phyloP scores from a whole-genome alignment of 2,113 vertebrate genomes.

The Morone saxatilis region DNA sequence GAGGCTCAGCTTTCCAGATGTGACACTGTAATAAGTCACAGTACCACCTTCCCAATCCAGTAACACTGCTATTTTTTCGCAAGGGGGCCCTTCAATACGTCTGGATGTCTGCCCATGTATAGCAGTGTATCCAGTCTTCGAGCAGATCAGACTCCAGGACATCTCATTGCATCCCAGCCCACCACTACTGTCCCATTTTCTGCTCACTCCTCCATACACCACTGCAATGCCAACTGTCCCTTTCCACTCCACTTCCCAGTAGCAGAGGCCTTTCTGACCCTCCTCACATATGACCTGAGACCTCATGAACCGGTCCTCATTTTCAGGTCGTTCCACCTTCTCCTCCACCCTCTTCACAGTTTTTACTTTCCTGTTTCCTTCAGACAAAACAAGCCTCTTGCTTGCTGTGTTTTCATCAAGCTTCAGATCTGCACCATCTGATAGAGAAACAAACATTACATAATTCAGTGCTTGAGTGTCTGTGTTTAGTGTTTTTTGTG shows the following conservation, averaged over 20 bases:
- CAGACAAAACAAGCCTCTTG: constrained; percentile 33
- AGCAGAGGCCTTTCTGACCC: constrained; percentile 12
- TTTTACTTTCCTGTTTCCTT: constrained; percentile 9
- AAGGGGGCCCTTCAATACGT: accelerated
- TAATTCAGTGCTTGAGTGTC: not conserved
- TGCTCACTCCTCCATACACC: not conserved
- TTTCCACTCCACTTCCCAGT: constrained; percentile 60
- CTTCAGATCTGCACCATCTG: constrained; percentile 60
- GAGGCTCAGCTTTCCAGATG: not conserved
- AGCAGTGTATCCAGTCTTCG: accelerated
- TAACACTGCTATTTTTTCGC: constrained; percentile 31
- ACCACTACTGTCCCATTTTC: not conserved
- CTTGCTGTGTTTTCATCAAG: constrained; percentile 51
- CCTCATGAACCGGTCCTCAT: constrained; percentile 29
- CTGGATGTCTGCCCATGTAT: not conserved
- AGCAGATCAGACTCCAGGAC: constrained; percentile 54
- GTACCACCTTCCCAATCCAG: constrained; percentile 48
- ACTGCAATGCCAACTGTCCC: constrained; percentile 9
- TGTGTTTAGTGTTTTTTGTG: not conserved
- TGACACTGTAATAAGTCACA: constrained; percentile 51
- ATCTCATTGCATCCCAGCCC: constrained; percentile 42
- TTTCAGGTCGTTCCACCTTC: not conserved
- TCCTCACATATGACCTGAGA: constrained; percentile 44
- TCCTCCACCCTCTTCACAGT: not conserved
- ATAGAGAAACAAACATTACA: not conserved